Evolutionary conservation across 2,888 invertebrate genomes (phyloP).

Genomic region (Caenorhabditis doughertyi): DNA sequence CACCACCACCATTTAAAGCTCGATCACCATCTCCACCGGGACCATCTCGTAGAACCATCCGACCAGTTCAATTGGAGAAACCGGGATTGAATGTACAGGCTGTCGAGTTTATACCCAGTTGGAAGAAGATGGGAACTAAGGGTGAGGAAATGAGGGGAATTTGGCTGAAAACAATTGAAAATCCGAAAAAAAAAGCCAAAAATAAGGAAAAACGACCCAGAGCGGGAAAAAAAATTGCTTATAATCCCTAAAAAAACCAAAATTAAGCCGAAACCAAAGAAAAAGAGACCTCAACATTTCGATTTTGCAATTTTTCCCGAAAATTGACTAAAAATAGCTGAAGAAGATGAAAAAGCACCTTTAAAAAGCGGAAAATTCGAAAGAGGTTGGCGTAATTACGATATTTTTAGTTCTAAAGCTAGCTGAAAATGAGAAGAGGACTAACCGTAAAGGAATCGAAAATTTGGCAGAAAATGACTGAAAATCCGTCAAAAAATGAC

Average conservation of each 20-base stretch:
- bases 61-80: conserved; percentile 29
- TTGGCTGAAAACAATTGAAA: background rate
- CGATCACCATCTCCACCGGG: background rate
- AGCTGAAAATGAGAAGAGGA: background rate
- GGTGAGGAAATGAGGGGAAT: background rate
- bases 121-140: conserved; percentile 45
- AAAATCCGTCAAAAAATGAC: background rate
- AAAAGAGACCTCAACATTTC: background rate
- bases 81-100: conserved; percentile 65
- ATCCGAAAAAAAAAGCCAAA: background rate
- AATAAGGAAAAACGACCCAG: background rate
- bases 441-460: background rate
- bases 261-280: background rate
- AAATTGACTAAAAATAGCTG: too few species aligned
- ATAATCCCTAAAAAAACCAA: too few species aligned
- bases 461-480: background rate
- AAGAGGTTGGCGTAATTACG: too few species aligned
- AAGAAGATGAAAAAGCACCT: background rate
- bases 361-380: background rate
- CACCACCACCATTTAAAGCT: conserved; percentile 16
- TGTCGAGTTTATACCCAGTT: conserved; percentile 69
- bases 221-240: too few species aligned
- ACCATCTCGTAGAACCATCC: too few species aligned
- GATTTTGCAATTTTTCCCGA: too few species aligned
- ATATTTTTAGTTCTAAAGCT: too few species aligned